Base-by-base conservation (phyloP, 2,113 vertebrate species). In the Spermophilus dauricus region DNA sequence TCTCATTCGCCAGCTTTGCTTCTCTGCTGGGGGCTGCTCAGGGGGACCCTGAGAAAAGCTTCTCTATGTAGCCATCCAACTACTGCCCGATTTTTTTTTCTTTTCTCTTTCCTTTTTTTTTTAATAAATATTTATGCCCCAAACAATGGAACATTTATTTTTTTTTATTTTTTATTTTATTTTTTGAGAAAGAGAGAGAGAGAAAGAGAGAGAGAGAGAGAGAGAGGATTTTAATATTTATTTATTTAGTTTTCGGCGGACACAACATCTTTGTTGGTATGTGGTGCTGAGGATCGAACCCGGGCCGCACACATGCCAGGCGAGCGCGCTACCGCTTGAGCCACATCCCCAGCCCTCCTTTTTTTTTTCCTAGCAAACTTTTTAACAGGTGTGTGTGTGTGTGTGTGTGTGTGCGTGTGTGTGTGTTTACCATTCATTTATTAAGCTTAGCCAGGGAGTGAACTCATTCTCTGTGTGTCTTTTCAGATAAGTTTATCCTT, bases 401-500 rank as follows among this genome's bases (percentile, higher is more conserved):
- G 67, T 69, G 67, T 34, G 13, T 48, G 61, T 63, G 34, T 72
- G 9, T 65, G 63, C 32, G 34, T 65, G 9, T 65, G 63, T 65
- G 32, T 69, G 67, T 34, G 13, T 48, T 18, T 56, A 51, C 18
- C 16, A 6, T 34, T 91, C 53, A 42, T 32, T 76, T 72, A 63
- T 11, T 80, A 34, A 94, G 37, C 63, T 48, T 28, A 18, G 2
- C 37, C 58, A 70, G 26, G 56, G 58, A 95, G 22, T 37, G 34
- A 72, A 53, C 70, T 85, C 30, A 8, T 39, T 91, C 81, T 72
- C 24, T 67, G 30, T 81, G 32, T 63, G 51, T 51, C 75, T 95
- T 95, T 84, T 84, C 56, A 86, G 75, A 75, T 81, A 91, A 75
- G 70, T 26, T 26, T 91, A 51, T 45, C 61, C 67, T 70, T 90